phyloP scores from a whole-genome alignment of 2,113 vertebrate genomes.

The Cynoglossus semilaevis region DNA sequence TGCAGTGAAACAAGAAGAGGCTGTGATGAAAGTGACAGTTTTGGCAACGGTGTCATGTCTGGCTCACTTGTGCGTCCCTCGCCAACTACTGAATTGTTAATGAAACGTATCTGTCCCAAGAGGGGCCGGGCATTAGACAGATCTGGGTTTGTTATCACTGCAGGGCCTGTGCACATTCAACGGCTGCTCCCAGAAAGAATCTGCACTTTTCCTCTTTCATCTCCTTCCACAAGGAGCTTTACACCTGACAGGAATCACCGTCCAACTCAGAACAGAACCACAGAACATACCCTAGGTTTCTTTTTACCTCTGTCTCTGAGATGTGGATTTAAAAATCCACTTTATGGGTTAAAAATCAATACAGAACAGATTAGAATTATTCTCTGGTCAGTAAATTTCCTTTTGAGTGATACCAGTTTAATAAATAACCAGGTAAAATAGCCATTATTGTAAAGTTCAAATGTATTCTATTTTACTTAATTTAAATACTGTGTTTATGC shows the following conservation, averaged over 20 bases:
- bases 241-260: constrained; percentile 59
- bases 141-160: constrained; percentile 66
- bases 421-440: too few species aligned
- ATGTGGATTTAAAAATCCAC: too few species aligned
- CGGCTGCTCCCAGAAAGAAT: constrained; percentile 42
- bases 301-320: constrained; percentile 4
- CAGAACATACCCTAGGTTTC: constrained; percentile 3
- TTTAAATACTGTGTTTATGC: too few species aligned
- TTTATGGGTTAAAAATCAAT: too few species aligned
- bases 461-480: too few species aligned
- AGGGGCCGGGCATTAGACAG: constrained; percentile 49
- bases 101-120: constrained; percentile 55
- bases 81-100: constrained; percentile 54
- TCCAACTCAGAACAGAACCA: constrained; percentile 26
- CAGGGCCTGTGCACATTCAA: constrained; percentile 42
- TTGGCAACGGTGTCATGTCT: constrained; percentile 38
- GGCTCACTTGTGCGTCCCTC: constrained; percentile 33
- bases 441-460: too few species aligned
- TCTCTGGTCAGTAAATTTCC: too few species aligned
- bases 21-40: constrained; percentile 42
- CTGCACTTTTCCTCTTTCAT: constrained; percentile 27
- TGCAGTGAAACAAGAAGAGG: constrained; percentile 29
- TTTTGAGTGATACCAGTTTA: too few species aligned
- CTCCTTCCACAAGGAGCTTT: constrained; percentile 26
- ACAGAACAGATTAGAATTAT: too few species aligned